Base-by-base conservation (phyloP, 2,113 vertebrate species). In the Mellivora capensis region DNA sequence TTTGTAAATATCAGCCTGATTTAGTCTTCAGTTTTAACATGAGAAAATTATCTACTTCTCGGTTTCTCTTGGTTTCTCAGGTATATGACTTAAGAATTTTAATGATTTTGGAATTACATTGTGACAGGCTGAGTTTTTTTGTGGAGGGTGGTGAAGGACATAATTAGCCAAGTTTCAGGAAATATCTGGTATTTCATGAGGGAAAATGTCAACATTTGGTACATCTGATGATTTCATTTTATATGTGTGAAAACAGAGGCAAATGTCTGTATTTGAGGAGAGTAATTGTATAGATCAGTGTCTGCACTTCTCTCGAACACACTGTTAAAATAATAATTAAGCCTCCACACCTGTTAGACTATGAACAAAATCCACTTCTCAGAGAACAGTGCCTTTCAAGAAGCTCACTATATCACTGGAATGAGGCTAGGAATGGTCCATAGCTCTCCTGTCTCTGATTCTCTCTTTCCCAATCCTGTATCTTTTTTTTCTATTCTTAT, bases 201-300 rank as follows among this genome's bases (percentile, higher is more conserved):
- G 90, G 94, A 98, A 98, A 97, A 97, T 97, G 97, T 96, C 96
- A 97, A 97, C 97, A 97, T 97, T 98, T 97, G 96, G 95, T 97
- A 93, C 93, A 91, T 97, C 96, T 98, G 97, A 98, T 97, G 96
- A 87, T 97, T 96, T 98, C 98, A 97, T 97, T 97, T 97, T 86
- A 27, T 96, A 94, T 96, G 96, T 97, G 97, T 98, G 97, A 96
- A 97, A 97, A 98, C 97, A 98, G 96, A 97, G 89, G 90, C 96
- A 97, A 97, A 96, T 94, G 96, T 92, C 97, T 96, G 84, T 97
- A 42, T 98, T 97, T 96, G 97, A 97, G 97, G 87, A 96, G 93
- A 95, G 81, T 93, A 97, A 98, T 95, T 97, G 97, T 95, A 83
- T 91, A 96, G 97, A 95, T 96, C 94, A 17, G 72, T 96, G 97